These are phyloP conservation scores for Siniperca knerii DNA, from an alignment of 2,113 vertebrate species.

Conservation along the genomic window DNA sequence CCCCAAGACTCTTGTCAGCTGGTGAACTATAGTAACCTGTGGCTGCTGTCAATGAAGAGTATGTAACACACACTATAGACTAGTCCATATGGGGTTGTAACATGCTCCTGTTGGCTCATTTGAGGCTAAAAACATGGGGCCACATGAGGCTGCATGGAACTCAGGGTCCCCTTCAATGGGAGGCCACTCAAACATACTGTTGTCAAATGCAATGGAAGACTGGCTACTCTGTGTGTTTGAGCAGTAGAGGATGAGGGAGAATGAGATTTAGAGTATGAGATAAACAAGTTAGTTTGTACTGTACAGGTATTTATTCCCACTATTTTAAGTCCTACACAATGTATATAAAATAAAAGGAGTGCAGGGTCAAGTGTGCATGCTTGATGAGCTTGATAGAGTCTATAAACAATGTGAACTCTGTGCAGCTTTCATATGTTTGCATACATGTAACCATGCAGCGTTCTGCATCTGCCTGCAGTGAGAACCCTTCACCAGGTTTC, in stretches of 20 bases:
- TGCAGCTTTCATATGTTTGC: conserved; percentile 28
- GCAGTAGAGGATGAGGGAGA: background rate
- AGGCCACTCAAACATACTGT: conserved; percentile 11
- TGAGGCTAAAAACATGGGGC: conserved; percentile 48
- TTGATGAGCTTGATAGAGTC: background rate
- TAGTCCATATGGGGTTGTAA: conserved; percentile 42
- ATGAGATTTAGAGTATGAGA: background rate
- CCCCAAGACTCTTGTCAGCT: conserved; percentile 26
- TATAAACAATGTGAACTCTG: conserved; percentile 6
- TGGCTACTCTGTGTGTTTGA: background rate
- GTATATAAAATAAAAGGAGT: background rate
- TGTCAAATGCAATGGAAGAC: conserved; percentile 14
- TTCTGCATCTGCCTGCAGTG: conserved; percentile 46
- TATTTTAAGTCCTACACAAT: background rate
- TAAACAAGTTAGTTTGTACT: background rate
- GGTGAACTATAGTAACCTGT: conserved; percentile 48
- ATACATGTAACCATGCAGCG: background rate
- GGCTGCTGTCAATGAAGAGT: conserved; percentile 37
- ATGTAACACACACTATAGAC: conserved; percentile 57
- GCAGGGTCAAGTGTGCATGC: background rate
- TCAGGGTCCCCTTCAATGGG: conserved; percentile 33
- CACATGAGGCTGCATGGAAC: conserved; percentile 30
- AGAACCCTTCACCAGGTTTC: conserved; percentile 42
- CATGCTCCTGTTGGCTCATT: conserved; percentile 35
- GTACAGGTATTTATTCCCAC: background rate